Base-by-base conservation (phyloP, 2,113 vertebrate genomes). In the Aegithalos caudatus region DNA sequence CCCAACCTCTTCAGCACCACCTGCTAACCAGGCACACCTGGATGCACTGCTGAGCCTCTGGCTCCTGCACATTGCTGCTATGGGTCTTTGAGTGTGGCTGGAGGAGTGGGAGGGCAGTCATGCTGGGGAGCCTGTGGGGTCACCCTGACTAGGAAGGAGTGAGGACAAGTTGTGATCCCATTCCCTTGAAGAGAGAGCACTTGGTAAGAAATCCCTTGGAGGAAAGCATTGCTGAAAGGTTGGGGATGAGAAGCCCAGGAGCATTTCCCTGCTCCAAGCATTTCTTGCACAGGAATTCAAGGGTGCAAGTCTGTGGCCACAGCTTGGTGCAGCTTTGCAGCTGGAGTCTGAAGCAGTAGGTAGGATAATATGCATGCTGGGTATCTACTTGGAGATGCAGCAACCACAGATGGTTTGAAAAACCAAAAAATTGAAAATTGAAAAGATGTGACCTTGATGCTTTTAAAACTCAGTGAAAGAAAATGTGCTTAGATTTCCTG, bases 261-360 rank as follows among this genome's bases (percentile, higher is more conserved):
- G 21, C 18, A 60, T 9, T 1, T 4, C 19, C 3, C 0, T 31
- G 33, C 40, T 38, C 33, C 28, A 29, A 7, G 10, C 1, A 2
- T 58, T 40, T 47, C 20, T 38, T 24, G 38, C 2, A 9, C 66
- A 35, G 27, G 4, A 35, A 7, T 21, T 37, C 2, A 4, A 44
- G 25, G n/a, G 11, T 73, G 37, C 42, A 35, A 20, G 7, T 56
- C 40, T 35, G 11, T 0, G 3, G 42, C 31, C 1, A 0, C 45
- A 8, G 27, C 56, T 0, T 3, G 50, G 28, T 2, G 0, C 45
- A 13, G 28, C 38, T 45, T 1, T 1, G 16, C 0, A 11, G 40
- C 37, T 42, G 24, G 31, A 70, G 11, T 8, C 40, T 44, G 56
- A 53, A 65, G 64, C 3, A 3, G 14, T 48, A 60, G 31, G 14